Base-by-base conservation (phyloP, 1,140 invertebrate species). In the Penaeus indicus region DNA sequence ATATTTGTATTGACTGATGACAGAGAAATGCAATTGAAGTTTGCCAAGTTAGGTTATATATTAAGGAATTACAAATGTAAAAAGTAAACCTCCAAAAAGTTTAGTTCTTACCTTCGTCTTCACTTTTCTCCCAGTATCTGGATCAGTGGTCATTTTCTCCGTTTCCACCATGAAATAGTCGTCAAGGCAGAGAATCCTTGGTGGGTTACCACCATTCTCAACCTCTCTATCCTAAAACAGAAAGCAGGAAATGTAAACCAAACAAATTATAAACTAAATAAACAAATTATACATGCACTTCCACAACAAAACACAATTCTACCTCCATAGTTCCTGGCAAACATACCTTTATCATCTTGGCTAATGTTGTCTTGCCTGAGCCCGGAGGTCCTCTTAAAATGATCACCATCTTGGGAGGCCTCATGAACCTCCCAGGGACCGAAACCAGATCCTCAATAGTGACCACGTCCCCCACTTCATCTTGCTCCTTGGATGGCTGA, bases 91-190 rank as follows among this genome's bases (percentile, higher is more conserved):
- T 54, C 18, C 8, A 11, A 18, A 69, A n/a, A 11, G 80, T 25
- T 16, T 25, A 60, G 32, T 63, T 42, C 25, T n/a, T 92, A 95
- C 95, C 93, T 95, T 95, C 67, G 94, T 93, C 88, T 93, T 95
- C 18, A 96, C 93, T 92, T 94, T 95, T 92, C 96, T 97, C 21
- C 97, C 97, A 85, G 96, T 97, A 90, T 96, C 95, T 13, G 95
- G 94, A 92, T 97, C 97, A 60, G 94, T 94, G 90, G 96, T 94
- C 92, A 96, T 95, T 91, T 96, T 95, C 93, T 98, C 97, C 80
- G 95, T 95, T 94, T 99, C 98, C 75, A 96, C 95, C 93, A 98
- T 96, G 92, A 98, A 99, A 93, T 99, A 99, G 94, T 99, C 98
- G 93, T 99, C 98, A 69, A 99, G 94, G 90, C 97, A 97, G 83